phyloP scores from a whole-genome alignment of 2,797 vertebrate species.

The Melanogrammus aeglefinus region DNA sequence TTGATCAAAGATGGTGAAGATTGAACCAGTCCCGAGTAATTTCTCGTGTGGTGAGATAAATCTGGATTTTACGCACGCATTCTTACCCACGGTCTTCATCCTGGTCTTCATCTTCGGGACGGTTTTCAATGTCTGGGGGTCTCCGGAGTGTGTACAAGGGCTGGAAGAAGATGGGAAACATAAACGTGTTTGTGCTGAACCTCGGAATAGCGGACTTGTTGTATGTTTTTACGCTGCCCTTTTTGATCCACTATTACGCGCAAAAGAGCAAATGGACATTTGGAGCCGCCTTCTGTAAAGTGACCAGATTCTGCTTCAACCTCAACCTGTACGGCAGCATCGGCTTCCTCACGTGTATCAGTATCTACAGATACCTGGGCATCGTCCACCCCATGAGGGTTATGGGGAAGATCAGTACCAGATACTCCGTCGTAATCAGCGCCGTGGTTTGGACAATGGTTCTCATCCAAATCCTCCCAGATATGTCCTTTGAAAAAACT shows the following conservation, averaged over 20 bases:
- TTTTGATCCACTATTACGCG: conserved; percentile 77
- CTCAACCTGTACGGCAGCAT: conserved; percentile 84
- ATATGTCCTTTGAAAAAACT: conserved; percentile 74
- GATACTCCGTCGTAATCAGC: conserved; percentile 52
- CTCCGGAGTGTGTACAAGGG: conserved; percentile 59
- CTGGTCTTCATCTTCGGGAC: conserved; percentile 69
- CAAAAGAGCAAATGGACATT: conserved; percentile 67
- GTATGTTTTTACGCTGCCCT: conserved; percentile 77
- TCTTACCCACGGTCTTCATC: conserved; percentile 71
- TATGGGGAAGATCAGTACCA: conserved; percentile 63
- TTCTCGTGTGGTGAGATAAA: conserved; percentile 46
- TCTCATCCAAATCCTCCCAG: conserved; percentile 65
- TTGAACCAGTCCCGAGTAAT: not conserved
- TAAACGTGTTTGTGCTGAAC: conserved; percentile 76
- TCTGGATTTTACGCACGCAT: conserved; percentile 57
- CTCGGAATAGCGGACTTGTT: conserved; percentile 78
- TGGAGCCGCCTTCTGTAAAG: conserved; percentile 70
- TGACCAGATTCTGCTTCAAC: conserved; percentile 77
- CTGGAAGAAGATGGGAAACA: conserved; percentile 51
- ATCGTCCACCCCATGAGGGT: conserved; percentile 78
- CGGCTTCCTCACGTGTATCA: conserved; percentile 82
- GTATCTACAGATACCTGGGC: conserved; percentile 79
- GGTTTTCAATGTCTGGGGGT: conserved; percentile 68
- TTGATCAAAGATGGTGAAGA: conserved; percentile 25
- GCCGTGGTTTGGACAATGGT: conserved; percentile 72